Percentiles rank a stretch among this genome's conserved stretches.
Conservation (phyloP, 1,140 invertebrate genomes). For the Cotesia typhae region DNA sequence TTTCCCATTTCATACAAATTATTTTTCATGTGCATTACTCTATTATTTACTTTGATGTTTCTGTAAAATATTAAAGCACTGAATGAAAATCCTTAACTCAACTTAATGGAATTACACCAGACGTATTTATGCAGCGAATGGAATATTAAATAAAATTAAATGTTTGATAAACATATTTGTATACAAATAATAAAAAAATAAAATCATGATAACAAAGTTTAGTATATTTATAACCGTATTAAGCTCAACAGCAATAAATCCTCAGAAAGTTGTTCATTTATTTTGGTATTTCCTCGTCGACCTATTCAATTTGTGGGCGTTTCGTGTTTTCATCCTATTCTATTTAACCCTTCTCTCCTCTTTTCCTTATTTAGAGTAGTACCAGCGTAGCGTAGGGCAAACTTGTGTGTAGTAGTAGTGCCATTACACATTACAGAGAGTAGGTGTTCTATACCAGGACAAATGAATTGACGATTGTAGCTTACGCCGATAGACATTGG, state of each 20-base stretch:
- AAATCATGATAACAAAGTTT: constrained; percentile 1
- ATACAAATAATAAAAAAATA: background rate
- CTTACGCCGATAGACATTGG: constrained; percentile 27
- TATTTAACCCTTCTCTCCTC: background rate
- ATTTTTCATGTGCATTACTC: too few relatives aligned
- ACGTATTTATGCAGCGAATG: background rate
- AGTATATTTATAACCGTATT: background rate
- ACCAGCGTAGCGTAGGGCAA: too few relatives aligned
- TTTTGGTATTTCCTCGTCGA: constrained; percentile 30
- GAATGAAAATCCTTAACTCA: too few relatives aligned
- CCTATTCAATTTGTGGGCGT: constrained; percentile 38
- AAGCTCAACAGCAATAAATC: constrained; percentile 29
- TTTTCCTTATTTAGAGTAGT: background rate
- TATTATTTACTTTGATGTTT: too few relatives aligned
- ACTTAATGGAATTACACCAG: too few relatives aligned
- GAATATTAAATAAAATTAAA: constrained; percentile 12
- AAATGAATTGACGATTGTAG: constrained; percentile 36
- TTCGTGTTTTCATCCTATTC: constrained; percentile 11
- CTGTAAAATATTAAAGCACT: too few relatives aligned
- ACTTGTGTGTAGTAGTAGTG: too few relatives aligned
- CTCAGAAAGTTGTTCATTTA: constrained; percentile 25
- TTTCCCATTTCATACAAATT: too few relatives aligned
- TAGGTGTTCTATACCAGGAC: constrained; percentile 13
- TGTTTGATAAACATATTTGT: constrained; percentile 6
- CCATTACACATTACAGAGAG: background rate